Percentiles rank a stretch among this genome's conserved stretches.
These are phyloP conservation scores for Morpho achilles DNA, from an alignment of 2,888 invertebrate genomes.

Conservation along the genomic window DNA sequence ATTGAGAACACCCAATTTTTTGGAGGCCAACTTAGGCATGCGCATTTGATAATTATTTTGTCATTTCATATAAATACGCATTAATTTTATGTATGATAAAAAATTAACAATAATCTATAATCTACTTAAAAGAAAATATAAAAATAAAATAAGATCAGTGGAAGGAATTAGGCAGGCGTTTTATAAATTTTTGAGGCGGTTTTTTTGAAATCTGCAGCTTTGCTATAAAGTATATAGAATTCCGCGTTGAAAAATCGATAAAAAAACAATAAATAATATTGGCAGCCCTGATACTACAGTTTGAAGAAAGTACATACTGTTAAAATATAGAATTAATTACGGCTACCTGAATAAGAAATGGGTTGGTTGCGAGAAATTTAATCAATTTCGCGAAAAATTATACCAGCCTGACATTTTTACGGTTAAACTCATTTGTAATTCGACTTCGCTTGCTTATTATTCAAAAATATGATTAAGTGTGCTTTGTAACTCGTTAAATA, in stretches of 20 bases:
- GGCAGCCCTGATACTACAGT: conserved; percentile 13
- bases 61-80: no score
- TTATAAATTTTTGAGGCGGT: no score
- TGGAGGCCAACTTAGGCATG: no score
- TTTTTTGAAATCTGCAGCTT: no score
- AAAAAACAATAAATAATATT: not conserved
- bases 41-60: no score
- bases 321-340: conserved; percentile 19
- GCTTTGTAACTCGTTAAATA: conserved; percentile 1
- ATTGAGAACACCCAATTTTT: no score
- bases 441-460: conserved; percentile 3
- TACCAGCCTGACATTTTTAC: conserved; percentile 3
- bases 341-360: conserved; percentile 14
- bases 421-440: conserved; percentile 10
- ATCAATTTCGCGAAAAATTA: conserved; percentile 14
- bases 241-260: not conserved
- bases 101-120: no score
- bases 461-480: conserved; percentile 1
- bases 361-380: conserved; percentile 13
- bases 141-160: no score
- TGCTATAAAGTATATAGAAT: no score
- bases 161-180: no score
- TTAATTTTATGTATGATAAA: no score
- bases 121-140: no score
- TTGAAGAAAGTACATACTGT: conserved; percentile 20